Conservation (phyloP, 2,888 invertebrate species). For the Drymonia ruficornis region DNA sequence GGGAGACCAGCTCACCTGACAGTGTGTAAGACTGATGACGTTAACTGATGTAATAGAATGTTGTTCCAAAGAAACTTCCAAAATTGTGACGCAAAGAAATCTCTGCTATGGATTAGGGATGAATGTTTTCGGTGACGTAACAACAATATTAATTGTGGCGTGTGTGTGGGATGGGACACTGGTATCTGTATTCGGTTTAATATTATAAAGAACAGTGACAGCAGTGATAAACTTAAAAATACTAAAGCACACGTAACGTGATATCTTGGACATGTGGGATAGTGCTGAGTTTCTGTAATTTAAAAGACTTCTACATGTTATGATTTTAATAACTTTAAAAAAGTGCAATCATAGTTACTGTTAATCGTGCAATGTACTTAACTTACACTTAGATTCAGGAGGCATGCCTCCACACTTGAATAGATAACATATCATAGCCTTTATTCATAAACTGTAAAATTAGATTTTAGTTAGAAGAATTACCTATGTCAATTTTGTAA, state of each 20-base stretch:
- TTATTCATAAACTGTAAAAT: conserved; percentile 36
- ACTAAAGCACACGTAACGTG: background rate
- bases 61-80: too few species aligned
- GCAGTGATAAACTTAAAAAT: background rate
- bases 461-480: conserved; percentile 49
- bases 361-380: conserved; percentile 43
- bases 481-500: conserved; percentile 40
- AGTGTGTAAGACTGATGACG: conserved; percentile 61
- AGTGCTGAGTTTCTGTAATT: conserved; percentile 32
- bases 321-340: conserved; percentile 11
- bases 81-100: too few species aligned
- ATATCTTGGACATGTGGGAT: conserved; percentile 14
- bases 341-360: conserved; percentile 38
- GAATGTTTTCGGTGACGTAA: too few species aligned
- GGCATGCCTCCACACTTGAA: conserved; percentile 43
- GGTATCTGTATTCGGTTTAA: background rate
- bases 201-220: conserved; percentile 2
- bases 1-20: conserved; percentile 74
- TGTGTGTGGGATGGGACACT: background rate
- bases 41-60: background rate
- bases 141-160: too few species aligned
- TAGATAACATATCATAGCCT: conserved; percentile 76
- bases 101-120: too few species aligned
- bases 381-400: conserved; percentile 23
- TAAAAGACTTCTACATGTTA: background rate